Conservation (phyloP, 2,113 vertebrate genomes). For the Saiga tatarica region DNA sequence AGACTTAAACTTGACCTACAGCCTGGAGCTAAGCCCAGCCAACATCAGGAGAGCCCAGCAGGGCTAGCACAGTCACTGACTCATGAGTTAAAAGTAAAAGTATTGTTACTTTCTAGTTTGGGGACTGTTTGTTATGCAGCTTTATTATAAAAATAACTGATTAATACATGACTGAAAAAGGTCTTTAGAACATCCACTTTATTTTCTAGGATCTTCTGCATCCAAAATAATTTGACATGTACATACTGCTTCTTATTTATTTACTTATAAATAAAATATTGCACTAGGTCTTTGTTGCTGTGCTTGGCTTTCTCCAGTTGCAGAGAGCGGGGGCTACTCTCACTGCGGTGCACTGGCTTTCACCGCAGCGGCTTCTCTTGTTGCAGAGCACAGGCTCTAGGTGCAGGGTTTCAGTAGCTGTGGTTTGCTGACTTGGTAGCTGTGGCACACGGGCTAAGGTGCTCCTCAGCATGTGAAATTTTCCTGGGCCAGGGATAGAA, state of each 20-base stretch:
- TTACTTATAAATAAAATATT: background rate
- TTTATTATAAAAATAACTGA: background rate
- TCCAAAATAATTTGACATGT: background rate
- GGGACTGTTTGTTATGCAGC: background rate
- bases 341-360: background rate
- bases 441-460: background rate
- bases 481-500: background rate
- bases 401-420: background rate
- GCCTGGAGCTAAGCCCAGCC: background rate
- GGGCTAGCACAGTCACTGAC: background rate
- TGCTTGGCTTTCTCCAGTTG: fast-evolving
- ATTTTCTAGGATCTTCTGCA: background rate
- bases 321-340: background rate
- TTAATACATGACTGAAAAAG: background rate
- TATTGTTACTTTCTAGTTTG: background rate
- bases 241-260: background rate
- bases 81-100: background rate
- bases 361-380: fast-evolving
- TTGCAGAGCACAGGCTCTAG: background rate
- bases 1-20: background rate
- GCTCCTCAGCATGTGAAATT: background rate
- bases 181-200: background rate
- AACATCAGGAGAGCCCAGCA: background rate
- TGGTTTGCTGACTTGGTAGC: background rate
- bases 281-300: background rate